Conservation (phyloP, 1,140 invertebrate species). For the Mactra quadrangularis region DNA sequence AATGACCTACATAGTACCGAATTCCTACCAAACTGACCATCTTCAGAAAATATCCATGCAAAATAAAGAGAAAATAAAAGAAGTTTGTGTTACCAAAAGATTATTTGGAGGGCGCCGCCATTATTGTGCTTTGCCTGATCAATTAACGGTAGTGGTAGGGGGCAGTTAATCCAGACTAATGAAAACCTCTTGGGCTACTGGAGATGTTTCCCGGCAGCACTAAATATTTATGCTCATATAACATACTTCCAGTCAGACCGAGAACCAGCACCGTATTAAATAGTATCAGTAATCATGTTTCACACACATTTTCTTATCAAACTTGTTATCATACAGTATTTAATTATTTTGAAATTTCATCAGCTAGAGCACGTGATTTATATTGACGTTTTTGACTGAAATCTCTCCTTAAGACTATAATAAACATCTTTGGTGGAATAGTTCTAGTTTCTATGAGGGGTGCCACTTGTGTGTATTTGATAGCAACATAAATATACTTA, state of each 20-base stretch:
- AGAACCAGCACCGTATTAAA: too few relatives aligned
- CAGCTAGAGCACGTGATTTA: constrained; percentile 25
- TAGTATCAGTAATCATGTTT: constrained; percentile 21
- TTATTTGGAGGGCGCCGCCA: too few relatives aligned
- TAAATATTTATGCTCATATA: not conserved
- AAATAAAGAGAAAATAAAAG: too few relatives aligned
- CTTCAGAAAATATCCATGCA: too few relatives aligned
- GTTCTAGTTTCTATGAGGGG: constrained; percentile 1
- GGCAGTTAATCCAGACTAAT: not conserved
- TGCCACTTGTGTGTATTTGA: not conserved
- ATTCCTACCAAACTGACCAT: too few relatives aligned
- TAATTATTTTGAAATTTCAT: constrained; percentile 40
- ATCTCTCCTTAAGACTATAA: not conserved
- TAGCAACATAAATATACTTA: constrained; percentile 15
- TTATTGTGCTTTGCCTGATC: too few relatives aligned
- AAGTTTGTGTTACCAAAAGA: too few relatives aligned
- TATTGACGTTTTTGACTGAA: constrained; percentile 1
- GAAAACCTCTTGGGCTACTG: not conserved
- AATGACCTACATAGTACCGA: too few relatives aligned
- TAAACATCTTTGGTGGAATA: not conserved
- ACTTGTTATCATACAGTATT: constrained; percentile 30
- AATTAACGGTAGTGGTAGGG: too few relatives aligned
- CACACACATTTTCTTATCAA: not conserved
- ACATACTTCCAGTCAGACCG: not conserved
- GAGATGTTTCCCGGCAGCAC: not conserved